phyloP scores from a whole-genome alignment of 2,888 invertebrate genomes.

The Nomada ruficornis region DNA sequence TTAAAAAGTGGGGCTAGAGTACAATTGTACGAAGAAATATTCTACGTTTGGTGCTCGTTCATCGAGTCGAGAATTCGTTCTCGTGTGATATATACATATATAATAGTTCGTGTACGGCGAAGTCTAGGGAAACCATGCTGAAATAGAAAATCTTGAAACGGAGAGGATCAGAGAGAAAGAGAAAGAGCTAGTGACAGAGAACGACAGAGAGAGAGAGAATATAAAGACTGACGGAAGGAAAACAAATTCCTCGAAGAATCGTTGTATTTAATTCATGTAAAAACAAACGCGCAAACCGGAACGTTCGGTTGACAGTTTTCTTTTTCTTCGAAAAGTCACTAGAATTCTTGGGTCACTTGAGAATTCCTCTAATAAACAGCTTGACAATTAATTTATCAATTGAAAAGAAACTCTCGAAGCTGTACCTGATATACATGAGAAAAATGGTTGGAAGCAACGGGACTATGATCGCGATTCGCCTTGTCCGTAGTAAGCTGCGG shows the following conservation, averaged over 20 bases:
- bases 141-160: not conserved
- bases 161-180: not conserved
- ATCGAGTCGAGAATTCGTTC: slow-evolving; percentile 6
- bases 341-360: slow-evolving; percentile 72
- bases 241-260: slow-evolving; percentile 15
- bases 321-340: slow-evolving; percentile 45
- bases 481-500: slow-evolving; percentile 95
- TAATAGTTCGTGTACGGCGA: slow-evolving; percentile 13
- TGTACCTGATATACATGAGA: slow-evolving; percentile 84
- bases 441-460: slow-evolving; percentile 94
- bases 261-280: slow-evolving; percentile 30
- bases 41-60: slow-evolving; percentile 17
- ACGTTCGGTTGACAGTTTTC: slow-evolving; percentile 13
- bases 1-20: slow-evolving; percentile 33
- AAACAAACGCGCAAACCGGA: not conserved
- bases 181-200: slow-evolving; percentile 1
- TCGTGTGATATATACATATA: slow-evolving; percentile 1
- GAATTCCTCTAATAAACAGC: slow-evolving; percentile 70
- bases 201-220: slow-evolving; percentile 24
- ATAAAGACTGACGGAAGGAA: slow-evolving; percentile 56
- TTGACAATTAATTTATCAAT: slow-evolving; percentile 76
- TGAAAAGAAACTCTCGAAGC: slow-evolving; percentile 78
- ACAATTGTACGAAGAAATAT: slow-evolving; percentile 2
- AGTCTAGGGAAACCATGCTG: slow-evolving; percentile 16
- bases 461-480: slow-evolving; percentile 94